These are phyloP conservation scores for Delphinapterus leucas DNA, from an alignment of 2,113 vertebrate genomes.

Conservation along the genomic window DNA sequence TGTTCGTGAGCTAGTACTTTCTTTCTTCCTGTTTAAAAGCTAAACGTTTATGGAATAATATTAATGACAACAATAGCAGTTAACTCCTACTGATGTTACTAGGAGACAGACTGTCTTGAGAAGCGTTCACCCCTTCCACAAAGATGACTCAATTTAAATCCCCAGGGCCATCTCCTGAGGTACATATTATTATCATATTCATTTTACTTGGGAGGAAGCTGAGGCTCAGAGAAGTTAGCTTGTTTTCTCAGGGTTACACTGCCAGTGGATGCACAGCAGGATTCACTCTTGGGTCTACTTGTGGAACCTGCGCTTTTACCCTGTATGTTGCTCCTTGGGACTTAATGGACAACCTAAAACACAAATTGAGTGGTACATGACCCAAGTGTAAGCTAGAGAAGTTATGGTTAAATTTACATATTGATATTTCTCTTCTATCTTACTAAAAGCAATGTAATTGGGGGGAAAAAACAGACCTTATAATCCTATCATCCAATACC, in stretches of 20 bases:
- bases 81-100: background rate
- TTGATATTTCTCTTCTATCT: background rate
- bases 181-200: background rate
- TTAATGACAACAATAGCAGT: background rate
- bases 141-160: background rate
- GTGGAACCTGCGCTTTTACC: background rate
- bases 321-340: background rate
- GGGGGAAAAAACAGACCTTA: background rate
- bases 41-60: background rate
- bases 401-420: background rate
- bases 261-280: background rate
- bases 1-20: background rate
- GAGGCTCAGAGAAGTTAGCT: background rate
- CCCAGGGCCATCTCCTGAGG: background rate
- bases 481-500: background rate
- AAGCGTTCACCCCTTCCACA: background rate
- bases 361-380: background rate
- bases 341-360: background rate
- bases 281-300: background rate
- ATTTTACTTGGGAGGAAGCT: background rate
- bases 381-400: accelerated
- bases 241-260: background rate
- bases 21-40: background rate
- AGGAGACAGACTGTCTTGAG: background rate
- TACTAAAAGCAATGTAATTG: background rate